phyloP scores from a whole-genome alignment of 2,797 vertebrate genomes.

The Sitta carolinensis region DNA sequence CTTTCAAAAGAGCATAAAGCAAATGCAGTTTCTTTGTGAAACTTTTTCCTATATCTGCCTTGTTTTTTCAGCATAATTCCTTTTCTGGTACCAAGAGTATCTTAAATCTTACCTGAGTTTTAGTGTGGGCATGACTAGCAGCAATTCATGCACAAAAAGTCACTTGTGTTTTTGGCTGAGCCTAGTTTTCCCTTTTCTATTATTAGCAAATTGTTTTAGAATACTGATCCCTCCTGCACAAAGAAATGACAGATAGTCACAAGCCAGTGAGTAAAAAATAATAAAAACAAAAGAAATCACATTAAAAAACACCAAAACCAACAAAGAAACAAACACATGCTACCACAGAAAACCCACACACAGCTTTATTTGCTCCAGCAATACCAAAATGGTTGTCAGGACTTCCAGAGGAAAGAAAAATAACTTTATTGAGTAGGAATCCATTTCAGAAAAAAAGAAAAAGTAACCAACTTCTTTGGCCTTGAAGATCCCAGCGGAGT shows the following conservation, averaged over 20 bases:
- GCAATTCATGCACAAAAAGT: neutral
- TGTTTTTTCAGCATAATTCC: neutral
- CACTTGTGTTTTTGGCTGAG: neutral
- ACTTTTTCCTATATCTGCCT: neutral
- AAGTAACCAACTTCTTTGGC: neutral
- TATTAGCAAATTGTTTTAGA: neutral
- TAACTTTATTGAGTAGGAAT: neutral
- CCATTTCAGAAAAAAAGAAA: neutral
- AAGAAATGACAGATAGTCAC: neutral
- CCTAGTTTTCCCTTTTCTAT: neutral
- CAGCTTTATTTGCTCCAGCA: neutral
- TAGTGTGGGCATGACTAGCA: neutral
- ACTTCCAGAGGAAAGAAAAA: neutral
- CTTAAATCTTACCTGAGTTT: neutral
- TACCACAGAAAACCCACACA: neutral
- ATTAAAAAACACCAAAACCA: neutral
- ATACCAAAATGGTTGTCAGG: neutral
- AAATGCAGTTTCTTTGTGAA: neutral
- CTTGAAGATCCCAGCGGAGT: neutral
- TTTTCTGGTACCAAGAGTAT: neutral
- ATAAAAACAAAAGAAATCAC: neutral
- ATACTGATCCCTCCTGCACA: neutral
- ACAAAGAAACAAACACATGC: neutral
- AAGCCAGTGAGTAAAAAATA: neutral
- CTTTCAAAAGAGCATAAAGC: neutral